Base-by-base conservation (phyloP, 2,797 vertebrate genomes). In the Gymnopithys bicolor region DNA sequence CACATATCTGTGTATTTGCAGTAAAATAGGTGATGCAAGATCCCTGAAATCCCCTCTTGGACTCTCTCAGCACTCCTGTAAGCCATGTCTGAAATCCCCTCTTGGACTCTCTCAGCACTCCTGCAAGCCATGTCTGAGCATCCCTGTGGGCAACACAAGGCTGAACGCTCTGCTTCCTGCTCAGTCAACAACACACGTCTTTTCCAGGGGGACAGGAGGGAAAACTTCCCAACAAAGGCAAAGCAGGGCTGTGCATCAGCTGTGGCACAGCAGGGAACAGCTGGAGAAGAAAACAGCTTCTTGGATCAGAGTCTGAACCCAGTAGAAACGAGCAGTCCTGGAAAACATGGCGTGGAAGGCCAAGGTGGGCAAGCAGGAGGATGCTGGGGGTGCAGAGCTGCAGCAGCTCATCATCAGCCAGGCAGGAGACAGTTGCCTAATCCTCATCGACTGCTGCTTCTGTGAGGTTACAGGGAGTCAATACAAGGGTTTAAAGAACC, bases 81-180 rank as follows among this genome's bases (percentile, higher is more conserved):
- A n/a, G 23, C 3, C 0, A 3, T 6, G 39, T 8, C 75, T 58
- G 76, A 83, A 84, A 66, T 32, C 18, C 35, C 27, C 71, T 51
- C 45, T 37, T 4, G 27, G 1, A 1, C 35, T 52, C 21, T 53
- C 64, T n/a, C 84, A 30, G 22, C 33, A 7, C 39, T 68, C 66
- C 49, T 2, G 0, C 1, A 7, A n/a, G 23, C 3, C 0, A 3
- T 6, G 39, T 8, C 75, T 58, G 76, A 83, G 75, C 84, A 68
- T 39, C 83, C 32, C 66, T 43, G 66, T 43, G 14, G 69, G 81
- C 24, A 39, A 2, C 62, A 0, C 1, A 1, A 13, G 74, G 56
- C 73, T 82, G 87, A 76, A 48, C 0, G 4, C 60, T 62, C 27
- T 27, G 28, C 52, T 60, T 64, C 60, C 87, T 2, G 3, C 56